These are phyloP conservation scores for Crocodylus rhombifer DNA, from an alignment of 2,797 vertebrate species.

Conservation along the genomic window DNA sequence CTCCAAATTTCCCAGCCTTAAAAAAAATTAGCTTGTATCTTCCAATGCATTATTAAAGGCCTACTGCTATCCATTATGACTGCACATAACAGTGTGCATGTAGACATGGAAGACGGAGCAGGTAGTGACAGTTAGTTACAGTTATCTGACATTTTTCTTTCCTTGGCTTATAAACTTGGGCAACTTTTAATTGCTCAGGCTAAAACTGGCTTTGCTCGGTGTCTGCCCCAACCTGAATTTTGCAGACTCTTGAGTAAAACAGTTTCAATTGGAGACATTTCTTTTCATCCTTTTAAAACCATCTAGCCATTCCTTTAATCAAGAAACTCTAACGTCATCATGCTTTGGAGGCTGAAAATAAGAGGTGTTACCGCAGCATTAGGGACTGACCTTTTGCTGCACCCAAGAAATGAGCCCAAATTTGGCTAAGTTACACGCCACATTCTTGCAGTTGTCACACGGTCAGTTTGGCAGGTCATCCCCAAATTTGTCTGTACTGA, in stretches of 20 bases:
- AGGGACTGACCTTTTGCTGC: neutral
- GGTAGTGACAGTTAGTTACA: rapidly evolving
- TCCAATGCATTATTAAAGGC: neutral
- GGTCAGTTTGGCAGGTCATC: neutral
- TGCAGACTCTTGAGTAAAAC: neutral
- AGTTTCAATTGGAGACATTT: no score
- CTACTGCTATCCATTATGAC: neutral
- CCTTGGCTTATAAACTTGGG: neutral
- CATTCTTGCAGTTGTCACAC: neutral
- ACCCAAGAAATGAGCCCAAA: neutral
- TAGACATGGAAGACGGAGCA: rapidly evolving
- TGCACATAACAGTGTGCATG: rapidly evolving
- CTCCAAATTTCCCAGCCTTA: neutral
- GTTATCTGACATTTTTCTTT: neutral
- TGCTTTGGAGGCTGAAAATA: neutral
- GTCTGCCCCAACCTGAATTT: neutral
- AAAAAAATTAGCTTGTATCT: rapidly evolving
- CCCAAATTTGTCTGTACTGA: neutral
- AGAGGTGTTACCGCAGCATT: neutral
- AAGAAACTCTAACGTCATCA: neutral
- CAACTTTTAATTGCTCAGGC: neutral
- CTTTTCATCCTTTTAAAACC: no score
- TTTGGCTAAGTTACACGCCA: neutral
- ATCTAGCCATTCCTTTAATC: neutral
- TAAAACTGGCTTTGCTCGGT: neutral